Evolutionary conservation across 2,888 invertebrate species (phyloP).

Genomic region (Terebella lapidaria): DNA sequence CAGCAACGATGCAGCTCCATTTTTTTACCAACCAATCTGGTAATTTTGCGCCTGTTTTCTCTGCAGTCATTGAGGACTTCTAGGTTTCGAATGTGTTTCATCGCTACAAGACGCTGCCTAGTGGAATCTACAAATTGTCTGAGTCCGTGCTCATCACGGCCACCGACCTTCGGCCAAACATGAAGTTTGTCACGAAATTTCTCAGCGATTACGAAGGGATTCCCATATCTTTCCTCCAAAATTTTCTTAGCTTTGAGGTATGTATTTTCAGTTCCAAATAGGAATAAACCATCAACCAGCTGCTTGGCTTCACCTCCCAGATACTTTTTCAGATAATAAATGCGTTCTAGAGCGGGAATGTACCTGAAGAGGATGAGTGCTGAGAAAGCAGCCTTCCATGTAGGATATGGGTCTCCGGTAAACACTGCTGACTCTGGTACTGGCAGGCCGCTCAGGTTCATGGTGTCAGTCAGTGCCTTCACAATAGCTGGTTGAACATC

Average conservation of each 20-base stretch:
- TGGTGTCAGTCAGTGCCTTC: neutral
- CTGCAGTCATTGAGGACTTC: slow-evolving; percentile 2
- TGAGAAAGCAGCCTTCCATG: neutral
- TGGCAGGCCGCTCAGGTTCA: neutral
- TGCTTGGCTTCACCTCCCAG: neutral
- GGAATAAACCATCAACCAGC: neutral
- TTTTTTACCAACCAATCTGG: slow-evolving; percentile 17
- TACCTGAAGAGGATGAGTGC: neutral
- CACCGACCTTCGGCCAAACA: slow-evolving; percentile 2
- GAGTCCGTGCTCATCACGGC: slow-evolving; percentile 7
- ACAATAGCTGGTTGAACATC: too few species aligned
- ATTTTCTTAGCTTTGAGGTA: neutral
- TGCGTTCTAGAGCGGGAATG: neutral
- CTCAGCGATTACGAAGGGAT: neutral
- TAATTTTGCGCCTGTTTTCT: slow-evolving; percentile 22
- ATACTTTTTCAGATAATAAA: neutral
- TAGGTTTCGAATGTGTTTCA: neutral
- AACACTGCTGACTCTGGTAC: neutral
- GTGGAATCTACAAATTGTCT: slow-evolving; percentile 11
- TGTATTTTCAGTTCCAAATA: neutral
- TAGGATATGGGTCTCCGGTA: neutral
- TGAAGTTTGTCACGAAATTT: neutral
- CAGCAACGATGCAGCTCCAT: slow-evolving; percentile 17
- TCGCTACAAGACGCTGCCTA: slow-evolving; percentile 5
- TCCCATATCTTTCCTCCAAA: neutral